A percentile compares a stretch with the other conserved stretches of the same genome.
Conservation (phyloP, 2,888 invertebrate species). For the Heteromyza rotundicornis region DNA sequence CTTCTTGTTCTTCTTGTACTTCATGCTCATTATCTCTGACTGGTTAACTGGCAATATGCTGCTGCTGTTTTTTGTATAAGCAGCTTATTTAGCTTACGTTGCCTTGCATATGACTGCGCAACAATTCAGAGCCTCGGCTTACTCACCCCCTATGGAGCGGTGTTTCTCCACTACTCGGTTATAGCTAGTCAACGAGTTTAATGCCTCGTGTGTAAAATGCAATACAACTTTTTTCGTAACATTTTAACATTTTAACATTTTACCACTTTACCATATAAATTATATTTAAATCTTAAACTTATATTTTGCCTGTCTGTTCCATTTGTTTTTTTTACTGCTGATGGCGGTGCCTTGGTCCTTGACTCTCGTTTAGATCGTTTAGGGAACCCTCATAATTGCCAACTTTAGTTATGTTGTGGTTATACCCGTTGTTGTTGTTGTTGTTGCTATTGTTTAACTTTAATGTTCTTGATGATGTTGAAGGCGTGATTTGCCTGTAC, state of each 20-base stretch:
- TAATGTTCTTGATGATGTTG: constrained; percentile 25
- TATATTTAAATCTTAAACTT: not conserved
- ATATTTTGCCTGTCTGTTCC: not conserved
- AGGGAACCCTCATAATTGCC: constrained; percentile 23
- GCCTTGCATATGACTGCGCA: not conserved
- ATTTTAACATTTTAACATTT: not conserved
- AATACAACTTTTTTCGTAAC: not conserved
- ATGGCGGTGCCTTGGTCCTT: not conserved
- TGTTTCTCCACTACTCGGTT: not conserved
- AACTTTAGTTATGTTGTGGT: constrained; percentile 10
- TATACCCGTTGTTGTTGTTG: constrained; percentile 6
- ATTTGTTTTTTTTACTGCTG: not conserved
- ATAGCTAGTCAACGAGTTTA: constrained; percentile 7
- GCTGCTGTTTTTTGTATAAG: not conserved
- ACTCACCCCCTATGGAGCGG: not conserved
- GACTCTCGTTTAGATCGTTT: not conserved
- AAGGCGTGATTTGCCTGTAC: constrained; percentile 15
- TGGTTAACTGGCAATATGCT: not conserved
- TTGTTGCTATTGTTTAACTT: constrained; percentile 1
- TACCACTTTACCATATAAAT: not conserved
- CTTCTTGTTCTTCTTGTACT: not conserved
- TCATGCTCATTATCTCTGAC: not conserved
- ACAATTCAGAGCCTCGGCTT: too few species aligned
- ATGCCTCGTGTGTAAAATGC: constrained; percentile 8
- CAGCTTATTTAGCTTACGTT: not conserved